Evolutionary conservation across 2,113 vertebrate species (phyloP).

Genomic region (Nothobranchius kuhntae): DNA sequence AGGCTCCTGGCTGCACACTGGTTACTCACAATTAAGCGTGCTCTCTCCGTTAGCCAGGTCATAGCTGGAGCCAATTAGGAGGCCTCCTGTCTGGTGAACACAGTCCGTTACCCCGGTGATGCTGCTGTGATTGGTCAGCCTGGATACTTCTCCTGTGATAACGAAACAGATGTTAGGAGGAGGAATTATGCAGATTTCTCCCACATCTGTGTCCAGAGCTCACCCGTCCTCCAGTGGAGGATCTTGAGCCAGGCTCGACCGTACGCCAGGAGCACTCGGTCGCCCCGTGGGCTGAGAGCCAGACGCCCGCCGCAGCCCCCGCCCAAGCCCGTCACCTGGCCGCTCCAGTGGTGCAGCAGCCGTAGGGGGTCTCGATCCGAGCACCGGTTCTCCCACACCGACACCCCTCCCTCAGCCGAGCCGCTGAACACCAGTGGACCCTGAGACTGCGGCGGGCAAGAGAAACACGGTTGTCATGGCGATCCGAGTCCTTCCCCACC

Average conservation of each 20-base stretch:
- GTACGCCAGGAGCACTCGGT: conserved; percentile 72
- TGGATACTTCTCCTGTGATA: conserved; percentile 74
- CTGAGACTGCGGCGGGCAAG: conserved; percentile 74
- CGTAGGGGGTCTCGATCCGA: conserved; percentile 62
- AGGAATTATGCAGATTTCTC: conserved; percentile 54
- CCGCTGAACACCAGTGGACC: conserved; percentile 82
- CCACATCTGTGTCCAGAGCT: conserved; percentile 11
- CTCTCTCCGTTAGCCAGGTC: conserved; percentile 80
- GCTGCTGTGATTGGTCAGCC: conserved; percentile 82
- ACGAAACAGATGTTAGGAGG: conserved; percentile 63
- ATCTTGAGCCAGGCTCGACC: conserved; percentile 77
- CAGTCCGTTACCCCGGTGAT: conserved; percentile 81
- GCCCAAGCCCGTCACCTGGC: conserved; percentile 70
- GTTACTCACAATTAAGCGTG: conserved; percentile 78
- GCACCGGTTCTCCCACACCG: conserved; percentile 77
- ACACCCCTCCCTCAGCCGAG: conserved; percentile 77
- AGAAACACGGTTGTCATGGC: conserved; percentile 68
- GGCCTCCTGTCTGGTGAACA: conserved; percentile 76
- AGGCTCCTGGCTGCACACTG: conserved; percentile 16
- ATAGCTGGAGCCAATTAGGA: conserved; percentile 81
- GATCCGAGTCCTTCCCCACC: conserved; percentile 53
- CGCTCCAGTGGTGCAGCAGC: conserved; percentile 72
- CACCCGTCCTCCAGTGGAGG: conserved; percentile 80
- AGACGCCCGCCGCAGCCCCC: conserved; percentile 56
- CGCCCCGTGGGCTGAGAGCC: conserved; percentile 77